Base-by-base conservation (phyloP, 2,888 invertebrate genomes). In the Monoplex corrugatus region DNA sequence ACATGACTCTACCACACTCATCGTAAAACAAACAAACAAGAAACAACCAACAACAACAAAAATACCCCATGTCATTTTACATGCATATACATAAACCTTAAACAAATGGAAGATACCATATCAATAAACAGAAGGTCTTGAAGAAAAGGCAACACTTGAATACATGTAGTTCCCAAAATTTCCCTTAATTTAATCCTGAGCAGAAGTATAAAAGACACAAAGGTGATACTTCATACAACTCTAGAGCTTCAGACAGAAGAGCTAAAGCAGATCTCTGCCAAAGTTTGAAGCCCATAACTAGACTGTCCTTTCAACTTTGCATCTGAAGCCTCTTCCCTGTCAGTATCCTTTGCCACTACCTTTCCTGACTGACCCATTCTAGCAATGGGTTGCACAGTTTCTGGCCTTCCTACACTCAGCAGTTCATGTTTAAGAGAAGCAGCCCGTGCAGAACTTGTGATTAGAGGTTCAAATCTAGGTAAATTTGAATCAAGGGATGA, bases 211-310 rank as follows among this genome's bases (percentile, higher is more conserved):
- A n/a, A n/a, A n/a, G n/a, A n/a, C n/a, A n/a, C n/a, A n/a, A n/a
- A n/a, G n/a, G n/a, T n/a, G n/a, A n/a, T n/a, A n/a, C 57, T 57
- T 57, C 23, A 57, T 23, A 57, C 23, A 19, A 13, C 57, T 57
- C 72, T 28, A 72, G 38, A 38, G 10, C 23, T 44, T 86, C 38
- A 87, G 10, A 38, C 38, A n/a, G 87, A 87, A n/a, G 87, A 87
- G 38, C 50, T 87, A 43, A 87, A 87, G n/a, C 87, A 87, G 38
- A 87, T 87, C 28, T 87, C 87, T 6, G 87, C 87, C 87, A 87
- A 82, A 82, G 87, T 87, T 35, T 87, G 38, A n/a, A 87, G 87
- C 16, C 87, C 87, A 87, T 82, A 87, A 28, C 82, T 75, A 10
- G 82, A 19, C 40, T 87, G 87, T 57, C 57, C 87, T 63, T 82